These are phyloP conservation scores for Cebidichthys violaceus DNA, from an alignment of 2,113 vertebrate species.

Conservation along the genomic window DNA sequence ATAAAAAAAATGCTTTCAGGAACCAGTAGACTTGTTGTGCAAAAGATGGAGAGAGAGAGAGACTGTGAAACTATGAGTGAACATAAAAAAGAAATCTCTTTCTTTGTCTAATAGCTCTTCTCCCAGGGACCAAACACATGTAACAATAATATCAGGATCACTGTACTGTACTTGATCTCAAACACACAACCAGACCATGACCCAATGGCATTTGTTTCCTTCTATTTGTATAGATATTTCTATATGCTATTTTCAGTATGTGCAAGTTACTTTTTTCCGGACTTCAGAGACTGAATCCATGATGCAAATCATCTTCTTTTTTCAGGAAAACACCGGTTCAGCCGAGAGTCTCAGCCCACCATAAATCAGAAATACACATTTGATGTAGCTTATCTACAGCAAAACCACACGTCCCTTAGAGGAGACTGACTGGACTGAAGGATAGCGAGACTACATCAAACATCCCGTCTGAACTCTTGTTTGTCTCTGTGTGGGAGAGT, in stretches of 20 bases:
- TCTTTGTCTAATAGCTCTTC: slow-evolving; percentile 44
- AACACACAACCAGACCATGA: slow-evolving; percentile 27
- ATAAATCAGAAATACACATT: slow-evolving; percentile 24
- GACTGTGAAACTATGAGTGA: slow-evolving; percentile 42
- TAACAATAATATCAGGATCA: slow-evolving; percentile 44
- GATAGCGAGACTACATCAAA: background rate
- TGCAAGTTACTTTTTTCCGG: slow-evolving; percentile 16
- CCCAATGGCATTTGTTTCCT: slow-evolving; percentile 25
- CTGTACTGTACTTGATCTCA: slow-evolving; percentile 69
- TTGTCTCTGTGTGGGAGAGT: slow-evolving; percentile 22
- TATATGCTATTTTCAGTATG: slow-evolving; percentile 44
- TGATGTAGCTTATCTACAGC: slow-evolving; percentile 33
- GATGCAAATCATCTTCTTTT: slow-evolving; percentile 72
- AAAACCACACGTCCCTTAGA: background rate
- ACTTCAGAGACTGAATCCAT: slow-evolving; percentile 42
- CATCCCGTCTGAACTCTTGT: background rate
- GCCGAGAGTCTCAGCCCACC: slow-evolving; percentile 55
- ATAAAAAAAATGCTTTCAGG: slow-evolving; percentile 19
- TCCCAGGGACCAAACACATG: slow-evolving; percentile 66
- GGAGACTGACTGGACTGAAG: background rate
- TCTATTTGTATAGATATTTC: slow-evolving; percentile 61
- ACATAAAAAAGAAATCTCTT: slow-evolving; percentile 7
- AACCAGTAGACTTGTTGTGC: slow-evolving; percentile 3
- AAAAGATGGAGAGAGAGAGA: background rate
- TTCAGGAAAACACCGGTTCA: slow-evolving; percentile 66